A percentile compares a stretch with the other conserved stretches of the same genome.
These are phyloP conservation scores for Oophaga sylvatica DNA, from an alignment of 2,797 vertebrate species.

Conservation along the genomic window DNA sequence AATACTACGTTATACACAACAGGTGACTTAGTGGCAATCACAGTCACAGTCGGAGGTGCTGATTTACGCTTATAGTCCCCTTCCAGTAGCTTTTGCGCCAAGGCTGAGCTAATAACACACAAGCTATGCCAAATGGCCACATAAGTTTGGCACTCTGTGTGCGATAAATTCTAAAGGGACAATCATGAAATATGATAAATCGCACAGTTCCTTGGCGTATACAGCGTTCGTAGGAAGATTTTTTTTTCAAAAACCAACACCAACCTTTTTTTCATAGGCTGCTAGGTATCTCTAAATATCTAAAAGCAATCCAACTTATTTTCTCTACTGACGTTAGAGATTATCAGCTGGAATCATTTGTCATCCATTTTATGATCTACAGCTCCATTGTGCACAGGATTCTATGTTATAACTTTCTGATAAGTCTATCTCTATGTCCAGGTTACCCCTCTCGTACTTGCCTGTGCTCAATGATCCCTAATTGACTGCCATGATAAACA, in stretches of 20 bases:
- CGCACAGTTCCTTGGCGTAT: slow-evolving; percentile 21
- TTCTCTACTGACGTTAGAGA: neutral
- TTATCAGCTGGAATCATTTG: neutral
- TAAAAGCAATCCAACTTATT: slow-evolving; percentile 17
- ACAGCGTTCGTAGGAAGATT: neutral
- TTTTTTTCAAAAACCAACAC: neutral
- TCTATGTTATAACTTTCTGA: neutral
- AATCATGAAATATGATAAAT: slow-evolving; percentile 31
- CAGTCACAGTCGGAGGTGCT: slow-evolving; percentile 25
- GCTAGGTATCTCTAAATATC: neutral
- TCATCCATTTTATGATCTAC: neutral
- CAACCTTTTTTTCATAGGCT: slow-evolving; percentile 13
- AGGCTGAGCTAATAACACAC: slow-evolving; percentile 46
- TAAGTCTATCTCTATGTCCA: neutral
- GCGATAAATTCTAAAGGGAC: slow-evolving; percentile 37
- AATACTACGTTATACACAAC: slow-evolving; percentile 36
- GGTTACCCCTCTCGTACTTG: neutral
- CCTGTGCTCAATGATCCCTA: neutral
- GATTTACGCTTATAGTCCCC: slow-evolving; percentile 32
- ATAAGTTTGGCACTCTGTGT: slow-evolving; percentile 42
- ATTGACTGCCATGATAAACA: neutral
- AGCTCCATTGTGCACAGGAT: neutral
- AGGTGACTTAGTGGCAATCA: slow-evolving; percentile 10
- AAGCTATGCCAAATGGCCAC: slow-evolving; percentile 45
- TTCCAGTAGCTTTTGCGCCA: slow-evolving; percentile 36